These are phyloP conservation scores for Drosophila anomalata DNA, from an alignment of 2,888 invertebrate genomes.

Conservation along the genomic window DNA sequence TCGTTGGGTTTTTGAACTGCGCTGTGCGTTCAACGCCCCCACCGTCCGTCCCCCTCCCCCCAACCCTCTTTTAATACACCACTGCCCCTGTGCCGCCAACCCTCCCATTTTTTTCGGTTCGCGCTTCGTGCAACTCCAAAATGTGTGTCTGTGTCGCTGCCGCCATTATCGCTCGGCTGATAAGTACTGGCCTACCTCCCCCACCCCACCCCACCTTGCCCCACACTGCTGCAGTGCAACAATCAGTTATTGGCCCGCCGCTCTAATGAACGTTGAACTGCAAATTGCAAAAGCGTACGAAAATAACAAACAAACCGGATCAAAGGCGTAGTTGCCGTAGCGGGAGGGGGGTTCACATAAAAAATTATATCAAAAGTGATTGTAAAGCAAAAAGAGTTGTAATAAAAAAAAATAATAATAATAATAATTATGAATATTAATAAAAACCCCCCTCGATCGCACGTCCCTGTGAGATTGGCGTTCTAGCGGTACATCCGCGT, in stretches of 20 bases:
- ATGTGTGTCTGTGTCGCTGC: slow-evolving; percentile 18
- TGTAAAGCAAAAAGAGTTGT: neutral
- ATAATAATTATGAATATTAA: neutral
- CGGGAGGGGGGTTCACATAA: neutral
- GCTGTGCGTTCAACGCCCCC: slow-evolving; percentile 41
- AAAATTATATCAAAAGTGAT: neutral
- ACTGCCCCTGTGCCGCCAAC: too few species aligned
- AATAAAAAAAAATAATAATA: neutral
- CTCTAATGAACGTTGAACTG: slow-evolving; percentile 72
- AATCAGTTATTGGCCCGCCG: slow-evolving; percentile 66
- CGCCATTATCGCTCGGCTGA: slow-evolving; percentile 41
- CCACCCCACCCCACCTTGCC: neutral
- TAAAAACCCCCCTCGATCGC: neutral
- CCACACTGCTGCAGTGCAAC: slow-evolving; percentile 8
- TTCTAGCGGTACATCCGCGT: slow-evolving; percentile 31
- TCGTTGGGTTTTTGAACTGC: slow-evolving; percentile 60
- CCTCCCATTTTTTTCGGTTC: neutral
- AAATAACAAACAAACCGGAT: slow-evolving; percentile 42
- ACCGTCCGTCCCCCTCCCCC: neutral
- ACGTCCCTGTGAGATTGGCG: neutral
- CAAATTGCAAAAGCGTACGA: slow-evolving; percentile 57
- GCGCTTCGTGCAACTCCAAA: slow-evolving; percentile 43
- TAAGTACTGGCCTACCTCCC: slow-evolving; percentile 30
- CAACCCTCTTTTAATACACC: neutral
- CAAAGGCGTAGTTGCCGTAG: neutral